Evolutionary conservation across 2,113 vertebrate genomes (phyloP).

Genomic region (Alaudala cheleensis): DNA sequence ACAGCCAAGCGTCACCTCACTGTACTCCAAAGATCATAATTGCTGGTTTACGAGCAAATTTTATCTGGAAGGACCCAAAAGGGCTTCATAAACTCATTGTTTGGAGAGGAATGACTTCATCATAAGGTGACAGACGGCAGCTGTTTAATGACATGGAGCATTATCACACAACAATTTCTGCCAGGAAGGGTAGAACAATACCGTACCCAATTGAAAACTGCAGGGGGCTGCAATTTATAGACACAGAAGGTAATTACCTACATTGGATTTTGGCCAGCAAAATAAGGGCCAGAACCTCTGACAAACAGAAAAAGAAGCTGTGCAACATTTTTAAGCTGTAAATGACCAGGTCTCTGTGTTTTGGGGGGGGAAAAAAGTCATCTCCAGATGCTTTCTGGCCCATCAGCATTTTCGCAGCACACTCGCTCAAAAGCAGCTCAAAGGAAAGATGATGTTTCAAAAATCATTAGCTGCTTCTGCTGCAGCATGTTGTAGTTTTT

Average conservation of each 20-base stretch:
- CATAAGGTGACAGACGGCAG: slow-evolving; percentile 54
- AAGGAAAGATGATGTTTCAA: not conserved
- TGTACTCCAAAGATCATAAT: not conserved
- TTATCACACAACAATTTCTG: slow-evolving; percentile 31
- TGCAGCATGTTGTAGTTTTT: not conserved
- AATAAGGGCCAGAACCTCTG: slow-evolving; percentile 4
- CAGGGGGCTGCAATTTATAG: slow-evolving; percentile 52
- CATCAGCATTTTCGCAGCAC: not conserved
- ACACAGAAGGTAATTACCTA: slow-evolving; percentile 59
- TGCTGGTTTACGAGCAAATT: slow-evolving; percentile 37
- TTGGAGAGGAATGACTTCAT: slow-evolving; percentile 54
- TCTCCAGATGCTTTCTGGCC: not conserved
- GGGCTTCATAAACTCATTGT: slow-evolving; percentile 43
- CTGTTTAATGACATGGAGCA: slow-evolving; percentile 66
- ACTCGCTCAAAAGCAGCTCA: not conserved
- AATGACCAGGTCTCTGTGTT: not conserved
- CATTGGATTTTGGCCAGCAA: slow-evolving; percentile 46
- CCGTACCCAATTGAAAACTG: slow-evolving; percentile 36
- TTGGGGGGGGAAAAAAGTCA: not conserved
- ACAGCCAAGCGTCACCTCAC: slow-evolving; percentile 26
- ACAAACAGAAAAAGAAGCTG: not conserved
- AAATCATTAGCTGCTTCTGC: not conserved
- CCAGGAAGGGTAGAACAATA: slow-evolving; percentile 51
- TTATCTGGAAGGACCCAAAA: slow-evolving; percentile 46
- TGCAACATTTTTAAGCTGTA: not conserved